Base-by-base conservation (phyloP, 2,113 vertebrate genomes). In the Neolamprologus longior region DNA sequence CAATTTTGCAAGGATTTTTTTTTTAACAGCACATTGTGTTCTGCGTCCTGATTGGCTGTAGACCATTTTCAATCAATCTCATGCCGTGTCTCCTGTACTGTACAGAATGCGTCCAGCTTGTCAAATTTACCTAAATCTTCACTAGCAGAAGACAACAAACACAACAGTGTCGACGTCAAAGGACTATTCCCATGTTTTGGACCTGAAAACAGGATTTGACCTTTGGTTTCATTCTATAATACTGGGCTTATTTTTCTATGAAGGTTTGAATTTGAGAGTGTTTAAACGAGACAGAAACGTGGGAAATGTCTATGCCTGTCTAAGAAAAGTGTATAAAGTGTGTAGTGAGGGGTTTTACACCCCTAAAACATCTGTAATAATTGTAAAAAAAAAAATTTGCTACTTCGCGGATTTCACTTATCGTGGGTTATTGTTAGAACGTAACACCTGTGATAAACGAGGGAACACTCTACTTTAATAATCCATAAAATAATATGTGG, bases 171-270 rank as follows among this genome's bases (percentile, higher is more conserved):
- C 2, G 1, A 33, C 1, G 2, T 61, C 26, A 31, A 61, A 61
- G 57, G 0, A 61, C 26, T 31, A 61, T 1, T 61, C 28, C 28
- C 15, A 33, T 11, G 58, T 33, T 63, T 10, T 63, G 58, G 58
- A 63, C 9, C 28, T 33, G 58, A 63, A 33, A 63, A 33, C 28
- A 63, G 58, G 4, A 7, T 63, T 33, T 63, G 2, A 63, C 6
- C 9, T 35, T 35, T 63, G 28, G 6, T 63, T 63, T 63, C 9
- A 63, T 63, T 63, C 28, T 19, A 19, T 7, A 63, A 63, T 7
- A 35, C 28, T 63, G 4, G 28, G 0, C 28, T 63, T 35, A 7
- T 63, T 63, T 63, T 33, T 63, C 9, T 63, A 33, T 0, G 1
- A 61, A 19, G 15, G 31, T 63, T 63, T 33, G 15, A 19, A 63